These are phyloP conservation scores for Phragmatobia fuliginosa DNA, from an alignment of 2,888 invertebrate species.

Conservation along the genomic window DNA sequence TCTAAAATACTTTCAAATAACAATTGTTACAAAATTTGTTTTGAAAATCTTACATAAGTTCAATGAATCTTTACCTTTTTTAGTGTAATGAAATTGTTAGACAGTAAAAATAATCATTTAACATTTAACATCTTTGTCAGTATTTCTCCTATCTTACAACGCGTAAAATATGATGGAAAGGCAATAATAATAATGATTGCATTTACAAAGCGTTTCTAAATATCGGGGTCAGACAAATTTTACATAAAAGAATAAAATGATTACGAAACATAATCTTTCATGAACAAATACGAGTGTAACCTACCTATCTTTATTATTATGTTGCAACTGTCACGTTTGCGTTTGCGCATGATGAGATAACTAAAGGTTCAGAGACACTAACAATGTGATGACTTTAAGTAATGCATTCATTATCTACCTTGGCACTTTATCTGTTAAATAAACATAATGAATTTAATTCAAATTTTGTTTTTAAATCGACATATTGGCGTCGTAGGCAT, in stretches of 20 bases:
- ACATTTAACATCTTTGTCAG: not conserved
- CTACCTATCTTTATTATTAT: slow-evolving; percentile 8
- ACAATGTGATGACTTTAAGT: not conserved
- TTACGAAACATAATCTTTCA: slow-evolving; percentile 9
- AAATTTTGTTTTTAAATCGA: not conserved
- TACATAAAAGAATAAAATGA: slow-evolving; percentile 4
- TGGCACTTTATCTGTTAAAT: not conserved
- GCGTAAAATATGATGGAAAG: not conserved
- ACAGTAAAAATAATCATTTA: not conserved
- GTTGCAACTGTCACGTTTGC: slow-evolving; percentile 5
- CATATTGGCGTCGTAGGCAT: not conserved
- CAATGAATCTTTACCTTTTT: no score
- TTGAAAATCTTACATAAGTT: not conserved
- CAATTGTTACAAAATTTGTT: not conserved
- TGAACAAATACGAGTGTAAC: slow-evolving; percentile 7
- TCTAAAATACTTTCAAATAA: no score
- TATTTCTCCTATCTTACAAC: not conserved
- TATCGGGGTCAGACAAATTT: slow-evolving; percentile 3
- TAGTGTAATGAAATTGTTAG: no score
- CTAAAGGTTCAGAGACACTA: not conserved
- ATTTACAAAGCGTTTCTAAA: not conserved
- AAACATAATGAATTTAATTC: not conserved
- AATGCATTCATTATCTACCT: not conserved
- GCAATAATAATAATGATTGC: not conserved
- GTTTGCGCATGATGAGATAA: slow-evolving; percentile 10